Evolutionary conservation across 2,113 vertebrate species (phyloP), one percentile per base, ranked within the genome.

Genomic region (Esox niger): DNA sequence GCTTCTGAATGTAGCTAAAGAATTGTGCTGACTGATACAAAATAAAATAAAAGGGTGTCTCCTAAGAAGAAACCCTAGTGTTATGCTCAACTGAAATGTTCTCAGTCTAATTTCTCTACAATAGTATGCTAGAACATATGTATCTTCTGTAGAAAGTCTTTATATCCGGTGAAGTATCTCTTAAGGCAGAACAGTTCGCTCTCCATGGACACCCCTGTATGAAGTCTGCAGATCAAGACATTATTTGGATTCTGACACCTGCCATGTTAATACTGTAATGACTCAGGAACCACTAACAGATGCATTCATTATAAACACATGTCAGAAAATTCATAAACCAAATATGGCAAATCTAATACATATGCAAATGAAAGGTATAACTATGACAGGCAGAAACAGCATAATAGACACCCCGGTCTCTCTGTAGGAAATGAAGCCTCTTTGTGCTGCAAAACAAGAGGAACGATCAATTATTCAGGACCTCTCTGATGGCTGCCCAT

Each of bases 381-480:
- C 73, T 68, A 64, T 65, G 67, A 79, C 71, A 64, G 10, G 21
- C 29, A 5, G 38, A 78, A 75, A 71, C 57, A 61, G 64, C 67
- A 20, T 10, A 65, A 62, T 70, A 63, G 58, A 61, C 70, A 70
- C 66, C 68, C 46, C 81, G 80, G 79, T 78, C 52, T 66, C 75
- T 81, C 76, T 82, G 82, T 84, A 84, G 79, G 69, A 83, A 78
- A 82, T 76, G 70, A 83, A 83, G 30, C 69, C 70, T 38, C 56
- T 79, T 86, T 86, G 74, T 81, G 78, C 76, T 70, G 83, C 79
- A 75, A 70, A 73, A 86, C 75, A 78, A 72, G 75, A 70, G 77
- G 61, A 8, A 54, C 49, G 7, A 83, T 90, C 77, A 87, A 89
- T 88, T 85, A 90, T 88, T 86, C 82, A 87, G 76, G 32, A 17